Conservation (phyloP, 92 coral and sea anemone genomes). For the Phenganax marumi region DNA sequence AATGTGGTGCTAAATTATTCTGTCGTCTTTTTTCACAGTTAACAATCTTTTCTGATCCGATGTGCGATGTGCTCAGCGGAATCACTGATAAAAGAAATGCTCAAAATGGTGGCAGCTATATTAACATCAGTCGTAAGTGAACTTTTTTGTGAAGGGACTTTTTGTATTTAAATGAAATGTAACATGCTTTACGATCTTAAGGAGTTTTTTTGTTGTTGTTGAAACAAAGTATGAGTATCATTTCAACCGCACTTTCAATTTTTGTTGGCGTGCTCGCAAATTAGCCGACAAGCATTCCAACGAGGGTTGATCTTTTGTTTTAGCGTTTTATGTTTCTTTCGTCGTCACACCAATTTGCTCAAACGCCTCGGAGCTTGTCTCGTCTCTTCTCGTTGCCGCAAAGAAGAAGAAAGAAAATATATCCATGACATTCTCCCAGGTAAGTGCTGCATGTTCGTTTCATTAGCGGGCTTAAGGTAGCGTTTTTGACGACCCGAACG, state of each 20-base stretch:
- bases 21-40: constrained; percentile 54
- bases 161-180: too few species aligned
- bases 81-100: constrained; percentile 61
- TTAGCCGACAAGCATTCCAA: too few species aligned
- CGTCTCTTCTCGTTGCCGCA: constrained; percentile 88
- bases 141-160: too few species aligned
- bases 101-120: constrained; percentile 65
- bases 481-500: too few species aligned
- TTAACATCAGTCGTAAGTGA: constrained; percentile 53
- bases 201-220: too few species aligned
- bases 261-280: too few species aligned
- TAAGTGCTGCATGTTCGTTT: constrained; percentile 7
- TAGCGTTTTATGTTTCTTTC: constrained; percentile 96
- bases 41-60: constrained; percentile 93
- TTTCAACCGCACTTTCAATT: too few species aligned
- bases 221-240: too few species aligned
- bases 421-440: constrained; percentile 99
- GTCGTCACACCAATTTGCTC: constrained; percentile 97
- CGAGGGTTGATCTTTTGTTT: background rate
- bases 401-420: constrained; percentile 98
- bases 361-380: constrained; percentile 96
- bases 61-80: constrained; percentile 86
- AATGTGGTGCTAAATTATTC: background rate
- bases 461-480: too few species aligned
- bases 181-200: too few species aligned